Conservation (phyloP, 2,888 invertebrate species). For the Protonemura montana region DNA sequence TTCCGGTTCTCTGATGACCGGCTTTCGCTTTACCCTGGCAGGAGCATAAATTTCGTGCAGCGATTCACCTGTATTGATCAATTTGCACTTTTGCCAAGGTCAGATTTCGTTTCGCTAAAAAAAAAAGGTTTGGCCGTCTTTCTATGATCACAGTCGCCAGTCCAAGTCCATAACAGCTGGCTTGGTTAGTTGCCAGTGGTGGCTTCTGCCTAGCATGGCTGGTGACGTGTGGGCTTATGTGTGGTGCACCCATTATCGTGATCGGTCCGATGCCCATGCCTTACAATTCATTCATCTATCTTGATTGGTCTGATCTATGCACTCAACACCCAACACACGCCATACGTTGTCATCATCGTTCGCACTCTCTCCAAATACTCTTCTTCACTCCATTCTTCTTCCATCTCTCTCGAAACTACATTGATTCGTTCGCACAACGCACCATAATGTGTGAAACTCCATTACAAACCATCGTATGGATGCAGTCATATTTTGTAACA, state of each 20-base stretch:
- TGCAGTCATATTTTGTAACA: slow-evolving; percentile 12
- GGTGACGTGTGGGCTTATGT: background rate
- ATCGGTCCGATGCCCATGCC: background rate
- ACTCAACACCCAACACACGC: background rate
- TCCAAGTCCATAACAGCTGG: too few species aligned
- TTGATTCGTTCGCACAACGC: background rate
- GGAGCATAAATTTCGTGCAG: background rate
- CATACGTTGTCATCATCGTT: background rate
- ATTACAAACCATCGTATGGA: background rate
- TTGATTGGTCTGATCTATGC: background rate
- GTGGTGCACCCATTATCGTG: background rate
- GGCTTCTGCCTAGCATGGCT: background rate
- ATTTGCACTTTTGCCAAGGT: background rate
- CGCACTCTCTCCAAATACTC: background rate
- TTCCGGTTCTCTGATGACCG: background rate
- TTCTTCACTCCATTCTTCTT: background rate
- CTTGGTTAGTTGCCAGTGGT: too few species aligned
- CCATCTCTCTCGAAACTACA: background rate
- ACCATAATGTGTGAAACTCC: background rate
- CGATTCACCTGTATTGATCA: background rate
- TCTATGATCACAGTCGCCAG: background rate
- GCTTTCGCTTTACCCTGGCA: background rate
- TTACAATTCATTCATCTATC: background rate
- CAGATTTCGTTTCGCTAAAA: background rate
- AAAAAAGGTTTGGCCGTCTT: background rate